Conservation (phyloP, 2,888 invertebrate genomes). For the Punctoribates punctum region DNA sequence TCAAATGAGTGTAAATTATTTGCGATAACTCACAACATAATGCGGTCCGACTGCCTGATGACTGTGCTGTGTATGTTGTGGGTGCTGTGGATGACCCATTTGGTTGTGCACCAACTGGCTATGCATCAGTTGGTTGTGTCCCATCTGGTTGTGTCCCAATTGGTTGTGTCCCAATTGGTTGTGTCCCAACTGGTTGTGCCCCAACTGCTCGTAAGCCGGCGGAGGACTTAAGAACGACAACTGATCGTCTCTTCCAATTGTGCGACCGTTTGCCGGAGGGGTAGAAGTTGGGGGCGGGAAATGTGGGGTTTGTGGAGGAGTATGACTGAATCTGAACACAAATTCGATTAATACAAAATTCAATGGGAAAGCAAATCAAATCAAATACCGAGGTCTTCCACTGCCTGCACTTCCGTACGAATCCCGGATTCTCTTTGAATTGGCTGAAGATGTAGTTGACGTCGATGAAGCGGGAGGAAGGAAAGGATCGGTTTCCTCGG, state of each 20-base stretch:
- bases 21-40: slow-evolving; percentile 43
- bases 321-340: slow-evolving; percentile 47
- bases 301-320: slow-evolving; percentile 49
- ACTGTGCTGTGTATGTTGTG: slow-evolving; percentile 31
- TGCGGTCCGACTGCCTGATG: slow-evolving; percentile 27
- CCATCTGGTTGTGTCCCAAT: not conserved
- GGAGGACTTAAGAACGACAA: slow-evolving; percentile 44
- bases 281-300: slow-evolving; percentile 45
- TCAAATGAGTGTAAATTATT: not conserved
- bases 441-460: slow-evolving; percentile 44
- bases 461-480: slow-evolving; percentile 42
- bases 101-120: slow-evolving; percentile 14
- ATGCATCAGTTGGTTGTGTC: not conserved
- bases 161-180: not conserved
- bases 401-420: slow-evolving; percentile 40
- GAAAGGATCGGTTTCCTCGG: slow-evolving; percentile 45
- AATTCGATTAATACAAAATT: not conserved
- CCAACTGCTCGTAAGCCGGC: slow-evolving; percentile 44
- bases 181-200: slow-evolving; percentile 32
- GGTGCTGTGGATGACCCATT: slow-evolving; percentile 19
- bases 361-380: not conserved
- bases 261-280: slow-evolving; percentile 35
- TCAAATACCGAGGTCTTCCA: slow-evolving; percentile 40
- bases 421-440: slow-evolving; percentile 40
- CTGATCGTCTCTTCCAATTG: slow-evolving; percentile 41